Percentiles rank a stretch among this genome's conserved stretches.
These are phyloP conservation scores for Hormaphis cornu DNA, from an alignment of 1,140 invertebrate species.

Conservation along the genomic window DNA sequence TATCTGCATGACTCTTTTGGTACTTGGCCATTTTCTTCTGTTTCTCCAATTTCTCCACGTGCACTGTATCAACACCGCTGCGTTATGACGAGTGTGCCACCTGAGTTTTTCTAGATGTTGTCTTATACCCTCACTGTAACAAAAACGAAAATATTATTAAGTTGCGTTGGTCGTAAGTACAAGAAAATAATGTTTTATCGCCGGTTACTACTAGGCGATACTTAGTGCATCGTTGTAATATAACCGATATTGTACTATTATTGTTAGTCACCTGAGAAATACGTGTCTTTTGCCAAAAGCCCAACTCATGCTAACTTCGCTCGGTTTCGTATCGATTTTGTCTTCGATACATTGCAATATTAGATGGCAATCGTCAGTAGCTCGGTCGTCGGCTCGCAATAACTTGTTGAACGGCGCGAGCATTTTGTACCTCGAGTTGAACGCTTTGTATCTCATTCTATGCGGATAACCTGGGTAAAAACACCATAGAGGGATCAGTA, in stretches of 20 bases:
- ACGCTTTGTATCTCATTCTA: conserved; percentile 90
- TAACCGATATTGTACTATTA: too few species aligned
- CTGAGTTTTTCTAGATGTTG: conserved; percentile 68
- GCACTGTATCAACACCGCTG: conserved; percentile 65
- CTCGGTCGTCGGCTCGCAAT: conserved; percentile 66
- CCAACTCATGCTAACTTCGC: conserved; percentile 60
- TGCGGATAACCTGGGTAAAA: conserved; percentile 66
- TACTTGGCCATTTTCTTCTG: conserved; percentile 57
- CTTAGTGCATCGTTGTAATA: too few species aligned
- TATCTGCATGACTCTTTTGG: conserved; percentile 44
- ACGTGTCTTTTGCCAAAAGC: conserved; percentile 86
- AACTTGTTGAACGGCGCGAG: conserved; percentile 67
- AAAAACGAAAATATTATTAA: not conserved
- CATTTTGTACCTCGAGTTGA: conserved; percentile 73
- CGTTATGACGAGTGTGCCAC: conserved; percentile 62
- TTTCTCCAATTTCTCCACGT: conserved; percentile 71
- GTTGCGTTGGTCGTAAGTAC: too few species aligned
- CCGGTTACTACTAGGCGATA: too few species aligned
- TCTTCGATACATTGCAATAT: conserved; percentile 57
- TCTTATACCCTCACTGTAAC: conserved; percentile 73
- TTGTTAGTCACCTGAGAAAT: conserved; percentile 57
- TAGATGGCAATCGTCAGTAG: conserved; percentile 66
- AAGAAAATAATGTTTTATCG: too few species aligned
- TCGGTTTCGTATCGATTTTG: conserved; percentile 41
- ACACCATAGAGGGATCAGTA: not conserved